A percentile compares a stretch with the other conserved stretches of the same genome.
These are phyloP conservation scores for Drosophila nigricruria DNA, from an alignment of 2,888 invertebrate species.

Conservation along the genomic window DNA sequence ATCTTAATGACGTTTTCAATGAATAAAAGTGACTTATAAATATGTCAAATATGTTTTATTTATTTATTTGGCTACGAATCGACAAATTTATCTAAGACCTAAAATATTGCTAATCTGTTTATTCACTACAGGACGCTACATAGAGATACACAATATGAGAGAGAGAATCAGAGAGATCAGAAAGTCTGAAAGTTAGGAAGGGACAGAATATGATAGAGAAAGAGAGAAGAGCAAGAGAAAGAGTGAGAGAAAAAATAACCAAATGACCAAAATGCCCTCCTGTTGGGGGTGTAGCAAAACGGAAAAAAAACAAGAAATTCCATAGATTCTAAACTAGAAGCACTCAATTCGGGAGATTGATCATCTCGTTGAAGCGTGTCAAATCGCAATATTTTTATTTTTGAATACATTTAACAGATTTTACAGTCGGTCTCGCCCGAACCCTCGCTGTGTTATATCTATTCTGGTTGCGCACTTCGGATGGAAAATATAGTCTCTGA, in stretches of 20 bases:
- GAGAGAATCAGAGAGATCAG: background rate
- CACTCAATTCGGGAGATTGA: no score
- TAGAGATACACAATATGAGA: no score
- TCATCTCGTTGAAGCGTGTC: no score
- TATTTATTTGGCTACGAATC: background rate
- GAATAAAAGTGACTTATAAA: background rate
- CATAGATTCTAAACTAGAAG: no score
- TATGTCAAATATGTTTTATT: no score
- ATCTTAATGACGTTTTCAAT: no score
- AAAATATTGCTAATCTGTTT: background rate
- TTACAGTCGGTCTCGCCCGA: background rate
- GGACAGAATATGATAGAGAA: background rate
- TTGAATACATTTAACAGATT: background rate
- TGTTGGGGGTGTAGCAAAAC: no score
- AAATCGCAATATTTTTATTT: background rate
- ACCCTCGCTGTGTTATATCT: background rate
- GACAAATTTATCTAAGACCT: background rate
- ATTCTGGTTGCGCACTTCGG: background rate
- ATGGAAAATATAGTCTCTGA: no score
- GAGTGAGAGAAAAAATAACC: no score
- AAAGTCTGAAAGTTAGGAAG: no score
- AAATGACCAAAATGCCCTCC: no score
- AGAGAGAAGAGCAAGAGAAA: background rate
- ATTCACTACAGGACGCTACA: background rate
- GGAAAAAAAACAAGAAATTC: no score